Conservation (phyloP, 2,888 invertebrate genomes). For the Glyphotaelius pellucidus region DNA sequence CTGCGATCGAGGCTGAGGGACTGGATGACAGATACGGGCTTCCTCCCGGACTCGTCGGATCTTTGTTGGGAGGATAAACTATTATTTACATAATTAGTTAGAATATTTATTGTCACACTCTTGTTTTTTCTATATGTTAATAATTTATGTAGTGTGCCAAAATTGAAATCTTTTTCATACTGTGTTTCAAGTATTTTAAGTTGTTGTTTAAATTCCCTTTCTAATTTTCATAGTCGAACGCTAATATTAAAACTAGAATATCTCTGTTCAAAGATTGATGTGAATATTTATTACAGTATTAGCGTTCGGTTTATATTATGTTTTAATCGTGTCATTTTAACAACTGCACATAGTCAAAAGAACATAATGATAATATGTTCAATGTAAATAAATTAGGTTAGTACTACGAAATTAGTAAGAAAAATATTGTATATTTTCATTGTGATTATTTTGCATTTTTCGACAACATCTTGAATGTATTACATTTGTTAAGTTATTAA, state of each 20-base stretch:
- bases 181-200: background rate
- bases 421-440: background rate
- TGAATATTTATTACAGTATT: too few relatives aligned
- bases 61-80: conserved; percentile 52
- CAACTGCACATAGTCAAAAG: background rate
- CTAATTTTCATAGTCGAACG: too few relatives aligned
- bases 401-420: background rate
- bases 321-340: background rate
- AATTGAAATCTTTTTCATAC: background rate
- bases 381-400: background rate
- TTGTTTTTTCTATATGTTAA: background rate
- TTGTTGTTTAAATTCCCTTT: too few relatives aligned
- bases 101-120: background rate
- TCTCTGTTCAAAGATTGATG: too few relatives aligned
- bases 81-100: background rate
- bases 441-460: background rate
- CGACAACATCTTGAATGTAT: background rate
- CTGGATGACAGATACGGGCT: conserved; percentile 48
- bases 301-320: background rate
- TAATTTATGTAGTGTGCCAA: background rate
- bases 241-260: too few relatives aligned
- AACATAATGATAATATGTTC: background rate
- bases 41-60: conserved; percentile 55
- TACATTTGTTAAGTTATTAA: background rate
- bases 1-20: background rate